A percentile compares a stretch with the other conserved stretches of the same genome.
Conservation (phyloP, 2,888 invertebrate species). For the Leucophora obtusa region DNA sequence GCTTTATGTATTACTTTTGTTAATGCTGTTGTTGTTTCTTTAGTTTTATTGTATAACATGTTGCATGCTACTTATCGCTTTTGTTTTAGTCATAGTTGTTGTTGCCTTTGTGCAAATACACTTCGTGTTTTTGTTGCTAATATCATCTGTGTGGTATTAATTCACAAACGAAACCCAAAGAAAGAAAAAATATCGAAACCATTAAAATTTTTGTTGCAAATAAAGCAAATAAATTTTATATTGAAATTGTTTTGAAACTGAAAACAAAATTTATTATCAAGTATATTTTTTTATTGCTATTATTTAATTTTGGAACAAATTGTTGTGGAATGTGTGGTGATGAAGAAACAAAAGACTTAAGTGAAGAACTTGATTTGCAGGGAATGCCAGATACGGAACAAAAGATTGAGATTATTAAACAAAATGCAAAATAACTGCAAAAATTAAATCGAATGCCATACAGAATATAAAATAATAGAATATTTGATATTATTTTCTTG, state of each 20-base stretch:
- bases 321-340: slow-evolving; percentile 19
- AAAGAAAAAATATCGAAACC: slow-evolving; percentile 32
- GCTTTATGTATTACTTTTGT: slow-evolving; percentile 25
- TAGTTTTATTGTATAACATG: slow-evolving; percentile 54
- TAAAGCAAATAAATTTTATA: slow-evolving; percentile 57
- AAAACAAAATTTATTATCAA: slow-evolving; percentile 55
- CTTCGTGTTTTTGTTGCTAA: slow-evolving; percentile 45
- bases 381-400: slow-evolving; percentile 1
- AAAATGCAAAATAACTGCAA: slow-evolving; percentile 24
- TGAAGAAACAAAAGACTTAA: slow-evolving; percentile 44
- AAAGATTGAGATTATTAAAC: slow-evolving; percentile 45
- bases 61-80: slow-evolving; percentile 62
- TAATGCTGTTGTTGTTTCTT: background rate
- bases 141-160: slow-evolving; percentile 59
- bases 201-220: slow-evolving; percentile 54
- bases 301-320: slow-evolving; percentile 63
- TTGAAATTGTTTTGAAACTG: slow-evolving; percentile 45
- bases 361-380: slow-evolving; percentile 36
- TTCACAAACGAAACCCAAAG: background rate
- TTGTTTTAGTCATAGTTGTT: slow-evolving; percentile 21
- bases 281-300: slow-evolving; percentile 48
- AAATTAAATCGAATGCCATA: no score
- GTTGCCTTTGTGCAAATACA: slow-evolving; percentile 15
- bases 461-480: no score
- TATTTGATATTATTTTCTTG: no score